Conservation (phyloP, 2,797 vertebrate species). For the Mycteria americana region DNA sequence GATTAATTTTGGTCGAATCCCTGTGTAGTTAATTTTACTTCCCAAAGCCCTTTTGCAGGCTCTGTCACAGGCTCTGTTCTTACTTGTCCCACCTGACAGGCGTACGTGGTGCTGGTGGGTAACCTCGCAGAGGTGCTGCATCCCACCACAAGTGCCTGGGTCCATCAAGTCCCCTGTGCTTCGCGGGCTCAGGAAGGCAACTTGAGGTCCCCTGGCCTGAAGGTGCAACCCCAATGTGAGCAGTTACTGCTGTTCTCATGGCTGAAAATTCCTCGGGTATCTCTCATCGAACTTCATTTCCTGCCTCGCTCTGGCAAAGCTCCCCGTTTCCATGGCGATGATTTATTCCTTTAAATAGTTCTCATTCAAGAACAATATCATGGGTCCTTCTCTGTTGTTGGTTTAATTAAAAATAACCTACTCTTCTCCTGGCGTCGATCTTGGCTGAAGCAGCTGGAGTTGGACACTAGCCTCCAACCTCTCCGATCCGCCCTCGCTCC, state of each 20-base stretch:
- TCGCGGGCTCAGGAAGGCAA: not conserved
- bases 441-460: not conserved
- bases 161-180: not conserved
- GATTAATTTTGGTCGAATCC: not conserved
- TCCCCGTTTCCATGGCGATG: conserved; percentile 52
- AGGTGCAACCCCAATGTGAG: not conserved
- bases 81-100: not conserved
- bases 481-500: not conserved
- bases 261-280: conserved; percentile 21
- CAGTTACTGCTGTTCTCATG: not conserved
- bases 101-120: accelerated
- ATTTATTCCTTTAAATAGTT: conserved; percentile 64
- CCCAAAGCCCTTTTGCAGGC: not conserved
- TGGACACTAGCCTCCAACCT: not conserved
- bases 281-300: conserved; percentile 27
- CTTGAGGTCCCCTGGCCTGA: not conserved
- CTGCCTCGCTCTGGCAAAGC: conserved; percentile 33
- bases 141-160: not conserved
- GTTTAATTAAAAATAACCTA: conserved; percentile 61
- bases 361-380: conserved; percentile 60
- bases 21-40: not conserved
- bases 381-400: conserved; percentile 33
- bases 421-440: not conserved
- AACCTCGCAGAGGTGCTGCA: not conserved
- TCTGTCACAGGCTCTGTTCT: not conserved